These are phyloP conservation scores for Ctenochaetus hawaiiensis DNA, from an alignment of 2,797 vertebrate genomes.

Conservation along the genomic window DNA sequence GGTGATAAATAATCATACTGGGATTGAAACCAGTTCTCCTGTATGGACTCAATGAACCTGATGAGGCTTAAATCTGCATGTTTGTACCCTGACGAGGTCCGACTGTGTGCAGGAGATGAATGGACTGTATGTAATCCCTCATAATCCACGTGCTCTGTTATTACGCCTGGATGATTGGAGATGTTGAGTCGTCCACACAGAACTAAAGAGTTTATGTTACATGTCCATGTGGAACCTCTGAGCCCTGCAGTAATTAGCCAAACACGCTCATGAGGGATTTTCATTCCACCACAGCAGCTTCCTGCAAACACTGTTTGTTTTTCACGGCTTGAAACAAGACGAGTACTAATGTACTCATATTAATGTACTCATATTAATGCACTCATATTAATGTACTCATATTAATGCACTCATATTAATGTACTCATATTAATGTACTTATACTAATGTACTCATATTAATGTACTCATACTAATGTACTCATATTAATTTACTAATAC, in stretches of 20 bases:
- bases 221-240: constrained; percentile 39
- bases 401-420: no score
- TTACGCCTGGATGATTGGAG: constrained; percentile 1
- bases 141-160: constrained; percentile 41
- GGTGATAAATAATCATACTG: no score
- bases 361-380: no score
- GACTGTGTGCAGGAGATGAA: not conserved
- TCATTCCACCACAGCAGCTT: constrained; percentile 6
- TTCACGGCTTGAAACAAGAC: not conserved
- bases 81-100: not conserved
- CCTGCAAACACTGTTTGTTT: not conserved
- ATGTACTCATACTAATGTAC: no score
- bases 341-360: not conserved
- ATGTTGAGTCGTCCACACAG: constrained; percentile 15
- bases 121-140: constrained; percentile 33
- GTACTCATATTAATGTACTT: no score
- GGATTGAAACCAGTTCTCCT: no score
- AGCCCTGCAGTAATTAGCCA: constrained; percentile 56
- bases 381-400: no score
- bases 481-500: no score
- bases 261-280: constrained; percentile 18
- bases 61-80: no score
- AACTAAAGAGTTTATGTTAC: constrained; percentile 42
- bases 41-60: no score
- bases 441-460: no score